Percentiles rank a stretch among this genome's conserved stretches.
Evolutionary conservation across 2,888 invertebrate genomes (phyloP).

Genomic region (Cephus pygmeus): DNA sequence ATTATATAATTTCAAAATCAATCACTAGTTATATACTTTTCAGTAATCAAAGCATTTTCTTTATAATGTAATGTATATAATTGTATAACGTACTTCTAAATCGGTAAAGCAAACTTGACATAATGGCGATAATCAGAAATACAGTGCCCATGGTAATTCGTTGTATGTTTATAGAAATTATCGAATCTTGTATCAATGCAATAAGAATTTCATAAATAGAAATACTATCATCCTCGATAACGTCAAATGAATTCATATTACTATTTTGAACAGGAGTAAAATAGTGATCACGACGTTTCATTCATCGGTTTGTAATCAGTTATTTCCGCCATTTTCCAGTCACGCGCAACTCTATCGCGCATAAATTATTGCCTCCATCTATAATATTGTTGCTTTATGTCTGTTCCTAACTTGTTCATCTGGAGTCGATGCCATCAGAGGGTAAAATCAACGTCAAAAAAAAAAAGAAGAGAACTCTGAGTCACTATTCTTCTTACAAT

Average conservation of each 20-base stretch:
- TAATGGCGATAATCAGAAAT: neutral
- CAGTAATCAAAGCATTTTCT: neutral
- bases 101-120: conserved; percentile 3
- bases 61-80: neutral
- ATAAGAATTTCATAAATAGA: neutral
- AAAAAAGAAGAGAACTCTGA: neutral
- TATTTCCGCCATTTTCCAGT: neutral
- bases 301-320: neutral
- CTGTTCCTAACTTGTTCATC: neutral
- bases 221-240: neutral
- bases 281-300: neutral
- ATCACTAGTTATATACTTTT: neutral
- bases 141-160: neutral
- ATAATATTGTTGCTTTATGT: neutral
- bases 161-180: neutral
- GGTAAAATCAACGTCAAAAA: neutral
- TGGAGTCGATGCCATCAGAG: neutral
- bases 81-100: neutral
- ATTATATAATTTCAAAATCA: neutral
- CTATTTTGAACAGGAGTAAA: neutral
- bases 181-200: neutral
- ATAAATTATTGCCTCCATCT: neutral
- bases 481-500: neutral
- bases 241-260: neutral
- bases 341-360: neutral